These are phyloP conservation scores for Drosophila birchii DNA, from an alignment of 2,888 invertebrate species.

Conservation along the genomic window DNA sequence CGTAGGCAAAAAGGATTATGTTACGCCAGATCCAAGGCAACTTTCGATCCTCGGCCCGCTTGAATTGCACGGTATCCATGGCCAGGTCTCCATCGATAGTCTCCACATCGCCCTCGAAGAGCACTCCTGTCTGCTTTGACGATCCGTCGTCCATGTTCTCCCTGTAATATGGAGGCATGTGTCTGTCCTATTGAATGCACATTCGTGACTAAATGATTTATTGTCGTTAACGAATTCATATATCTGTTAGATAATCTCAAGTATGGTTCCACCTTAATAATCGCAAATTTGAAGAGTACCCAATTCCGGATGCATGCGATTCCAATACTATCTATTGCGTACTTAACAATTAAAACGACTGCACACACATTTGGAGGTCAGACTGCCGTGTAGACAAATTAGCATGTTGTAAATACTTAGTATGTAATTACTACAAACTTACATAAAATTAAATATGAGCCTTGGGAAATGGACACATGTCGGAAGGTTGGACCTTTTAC, in stretches of 20 bases:
- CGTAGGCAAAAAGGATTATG: slow-evolving; percentile 89
- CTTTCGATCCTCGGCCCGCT: slow-evolving; percentile 86
- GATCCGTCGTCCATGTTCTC: slow-evolving; percentile 2
- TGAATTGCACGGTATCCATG: slow-evolving; percentile 86
- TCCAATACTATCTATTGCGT: slow-evolving; percentile 1
- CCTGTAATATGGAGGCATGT: slow-evolving; percentile 5
- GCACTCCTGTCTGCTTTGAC: slow-evolving; percentile 86
- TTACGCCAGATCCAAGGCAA: slow-evolving; percentile 92
- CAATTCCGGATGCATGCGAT: not conserved
- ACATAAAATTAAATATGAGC: no score
- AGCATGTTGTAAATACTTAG: no score
- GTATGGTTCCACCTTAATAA: not conserved
- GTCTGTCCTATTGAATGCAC: slow-evolving; percentile 1
- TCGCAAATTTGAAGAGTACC: not conserved
- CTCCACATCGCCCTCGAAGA: slow-evolving; percentile 88
- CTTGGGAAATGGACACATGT: no score
- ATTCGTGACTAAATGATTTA: slow-evolving; percentile 2
- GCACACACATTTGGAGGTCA: not conserved
- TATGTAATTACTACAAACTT: no score
- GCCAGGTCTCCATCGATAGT: slow-evolving; percentile 86
- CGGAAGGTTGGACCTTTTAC: no score
- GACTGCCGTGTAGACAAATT: not conserved
- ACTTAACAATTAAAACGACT: not conserved
- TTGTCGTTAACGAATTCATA: not conserved
- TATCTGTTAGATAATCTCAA: not conserved